phyloP scores from a whole-genome alignment of 2,113 vertebrate genomes.

The Gymnorhina tibicen region DNA sequence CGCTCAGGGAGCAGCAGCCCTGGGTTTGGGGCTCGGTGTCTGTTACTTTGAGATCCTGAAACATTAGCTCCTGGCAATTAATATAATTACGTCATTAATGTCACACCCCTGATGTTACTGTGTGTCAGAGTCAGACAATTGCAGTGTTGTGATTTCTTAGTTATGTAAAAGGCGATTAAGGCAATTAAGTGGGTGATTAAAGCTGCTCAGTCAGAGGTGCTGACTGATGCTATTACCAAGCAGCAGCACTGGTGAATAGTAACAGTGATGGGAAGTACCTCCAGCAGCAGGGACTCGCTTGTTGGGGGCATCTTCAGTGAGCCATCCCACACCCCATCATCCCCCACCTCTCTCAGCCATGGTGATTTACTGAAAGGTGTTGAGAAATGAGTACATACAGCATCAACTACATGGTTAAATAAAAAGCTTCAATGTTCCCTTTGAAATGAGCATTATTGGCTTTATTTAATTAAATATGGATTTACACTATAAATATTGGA shows the following conservation, averaged over 20 bases:
- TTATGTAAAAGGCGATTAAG: conserved; percentile 69
- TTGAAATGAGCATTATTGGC: conserved; percentile 77
- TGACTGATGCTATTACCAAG: conserved; percentile 61
- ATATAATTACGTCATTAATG: conserved; percentile 34
- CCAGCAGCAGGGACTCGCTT: background rate
- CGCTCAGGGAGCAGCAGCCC: background rate
- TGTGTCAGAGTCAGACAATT: conserved; percentile 55
- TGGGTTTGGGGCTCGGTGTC: background rate
- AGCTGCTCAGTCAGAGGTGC: conserved; percentile 67
- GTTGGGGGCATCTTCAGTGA: background rate
- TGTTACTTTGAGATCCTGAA: conserved; percentile 11
- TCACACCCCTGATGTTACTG: conserved; percentile 48
- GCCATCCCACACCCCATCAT: background rate
- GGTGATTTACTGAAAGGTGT: background rate
- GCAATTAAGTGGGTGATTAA: conserved; percentile 71
- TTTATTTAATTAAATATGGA: conserved; percentile 82
- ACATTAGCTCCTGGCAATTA: conserved; percentile 8
- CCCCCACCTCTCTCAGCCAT: background rate
- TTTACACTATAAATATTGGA: conserved; percentile 78
- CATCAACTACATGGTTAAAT: conserved; percentile 55
- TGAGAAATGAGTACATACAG: background rate
- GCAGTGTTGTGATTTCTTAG: conserved; percentile 66
- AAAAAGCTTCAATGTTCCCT: conserved; percentile 65
- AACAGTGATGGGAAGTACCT: background rate
- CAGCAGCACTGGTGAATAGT: background rate